phyloP scores from a whole-genome alignment of 2,113 vertebrate genomes.

The Ibidorhyncha struthersii region DNA sequence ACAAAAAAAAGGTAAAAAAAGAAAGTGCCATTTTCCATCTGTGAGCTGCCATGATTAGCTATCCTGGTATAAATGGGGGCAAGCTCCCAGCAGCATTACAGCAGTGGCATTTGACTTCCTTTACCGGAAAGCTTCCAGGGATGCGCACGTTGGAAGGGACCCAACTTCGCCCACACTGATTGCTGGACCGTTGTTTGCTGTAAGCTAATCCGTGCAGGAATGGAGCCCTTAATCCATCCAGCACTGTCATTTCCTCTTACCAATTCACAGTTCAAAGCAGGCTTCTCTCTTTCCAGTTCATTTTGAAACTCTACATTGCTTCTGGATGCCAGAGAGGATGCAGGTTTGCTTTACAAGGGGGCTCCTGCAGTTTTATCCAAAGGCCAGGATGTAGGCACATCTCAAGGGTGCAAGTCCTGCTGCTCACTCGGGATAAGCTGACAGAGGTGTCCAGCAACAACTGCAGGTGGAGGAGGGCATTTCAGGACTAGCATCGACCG shows the following conservation, averaged over 20 bases:
- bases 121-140: background rate
- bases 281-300: background rate
- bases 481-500: background rate
- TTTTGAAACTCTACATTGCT: rapidly evolving
- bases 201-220: background rate
- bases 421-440: background rate
- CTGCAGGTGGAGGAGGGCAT: background rate
- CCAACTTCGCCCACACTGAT: rapidly evolving
- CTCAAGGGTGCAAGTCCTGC: background rate
- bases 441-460: background rate
- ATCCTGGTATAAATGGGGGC: background rate
- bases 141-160: background rate
- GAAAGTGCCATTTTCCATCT: background rate
- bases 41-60: background rate
- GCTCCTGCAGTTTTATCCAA: background rate
- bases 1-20: background rate
- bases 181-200: background rate
- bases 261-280: background rate
- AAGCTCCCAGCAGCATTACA: background rate
- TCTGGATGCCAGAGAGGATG: background rate
- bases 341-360: background rate
- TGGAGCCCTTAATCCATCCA: background rate
- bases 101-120: background rate
- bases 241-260: background rate
- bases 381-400: background rate